A percentile compares a stretch with the other conserved stretches of the same genome.
Conservation (phyloP, 2,888 invertebrate genomes). For the Aphodius sticticus region DNA sequence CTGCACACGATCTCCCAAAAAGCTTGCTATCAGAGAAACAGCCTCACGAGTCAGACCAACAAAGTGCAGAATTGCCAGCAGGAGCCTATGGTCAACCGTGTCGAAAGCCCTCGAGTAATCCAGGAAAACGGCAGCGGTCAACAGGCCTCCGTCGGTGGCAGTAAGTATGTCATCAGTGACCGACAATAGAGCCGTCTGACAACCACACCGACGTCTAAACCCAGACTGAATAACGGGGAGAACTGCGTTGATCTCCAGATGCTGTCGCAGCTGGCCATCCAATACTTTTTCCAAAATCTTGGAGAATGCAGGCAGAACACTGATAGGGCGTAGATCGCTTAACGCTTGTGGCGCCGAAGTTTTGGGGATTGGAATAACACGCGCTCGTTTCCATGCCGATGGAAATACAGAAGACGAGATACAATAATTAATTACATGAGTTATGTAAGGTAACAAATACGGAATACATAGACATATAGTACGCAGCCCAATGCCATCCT, state of each 20-base stretch:
- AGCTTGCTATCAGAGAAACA: neutral
- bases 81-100: neutral
- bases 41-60: neutral
- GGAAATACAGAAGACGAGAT: conserved; percentile 6
- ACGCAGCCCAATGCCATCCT: neutral
- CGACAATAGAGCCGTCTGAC: neutral
- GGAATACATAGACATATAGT: neutral
- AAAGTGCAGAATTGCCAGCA: conserved; percentile 14
- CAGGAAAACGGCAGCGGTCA: neutral
- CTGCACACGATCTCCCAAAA: conserved; percentile 5
- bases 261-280: neutral
- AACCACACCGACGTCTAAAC: conserved; percentile 8
- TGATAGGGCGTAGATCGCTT: conserved; percentile 17
- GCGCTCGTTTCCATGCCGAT: conserved; percentile 6
- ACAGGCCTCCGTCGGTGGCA: conserved; percentile 6
- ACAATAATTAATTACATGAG: conserved; percentile 21
- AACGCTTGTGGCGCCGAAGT: neutral
- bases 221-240: conserved; percentile 8
- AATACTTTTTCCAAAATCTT: conserved; percentile 6
- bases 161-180: conserved; percentile 14
- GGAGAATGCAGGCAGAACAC: conserved; percentile 15
- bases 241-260: neutral
- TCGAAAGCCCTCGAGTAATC: conserved; percentile 20
- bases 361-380: conserved; percentile 6
- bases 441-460: neutral